Conservation (phyloP, 2,888 invertebrate genomes). For the Phyllotreta cruciferae region DNA sequence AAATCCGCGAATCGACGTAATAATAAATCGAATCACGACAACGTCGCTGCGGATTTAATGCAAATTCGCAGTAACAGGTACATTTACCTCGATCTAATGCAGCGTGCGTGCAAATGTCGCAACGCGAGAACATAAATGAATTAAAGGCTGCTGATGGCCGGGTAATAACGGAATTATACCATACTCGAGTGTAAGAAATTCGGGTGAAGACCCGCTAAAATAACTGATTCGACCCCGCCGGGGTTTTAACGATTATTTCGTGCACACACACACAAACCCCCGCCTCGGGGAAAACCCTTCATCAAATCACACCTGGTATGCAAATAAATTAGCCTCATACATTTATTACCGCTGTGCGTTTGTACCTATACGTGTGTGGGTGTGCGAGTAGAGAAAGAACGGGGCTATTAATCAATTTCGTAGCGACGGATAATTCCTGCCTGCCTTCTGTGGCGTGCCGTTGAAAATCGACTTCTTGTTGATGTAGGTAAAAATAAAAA, state of each 20-base stretch:
- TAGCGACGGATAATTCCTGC: not conserved
- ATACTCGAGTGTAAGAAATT: too few relatives aligned
- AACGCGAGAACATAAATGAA: slow-evolving; percentile 27
- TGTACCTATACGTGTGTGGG: slow-evolving; percentile 9
- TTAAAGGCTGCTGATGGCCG: slow-evolving; percentile 20
- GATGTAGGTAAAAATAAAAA: slow-evolving; percentile 16
- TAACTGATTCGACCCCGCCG: not conserved
- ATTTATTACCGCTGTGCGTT: slow-evolving; percentile 28
- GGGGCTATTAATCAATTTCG: not conserved
- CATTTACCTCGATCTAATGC: slow-evolving; percentile 22
- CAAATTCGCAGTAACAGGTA: slow-evolving; percentile 24
- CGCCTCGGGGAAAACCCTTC: slow-evolving; percentile 1
- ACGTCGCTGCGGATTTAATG: not conserved
- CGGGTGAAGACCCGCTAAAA: too few relatives aligned
- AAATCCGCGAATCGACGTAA: too few relatives aligned
- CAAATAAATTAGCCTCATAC: slow-evolving; percentile 36
- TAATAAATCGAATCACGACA: too few relatives aligned
- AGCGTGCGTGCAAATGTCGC: slow-evolving; percentile 19
- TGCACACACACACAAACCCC: slow-evolving; percentile 7
- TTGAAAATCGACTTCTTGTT: not conserved
- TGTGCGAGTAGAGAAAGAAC: not conserved
- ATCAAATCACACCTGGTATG: slow-evolving; percentile 36
- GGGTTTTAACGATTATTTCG: slow-evolving; percentile 15
- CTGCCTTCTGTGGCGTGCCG: not conserved
- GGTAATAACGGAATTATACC: slow-evolving; percentile 18